A percentile compares a stretch with the other conserved stretches of the same genome.
Conservation (phyloP, 2,888 invertebrate species). For the Nasonovia ribisnigri region DNA sequence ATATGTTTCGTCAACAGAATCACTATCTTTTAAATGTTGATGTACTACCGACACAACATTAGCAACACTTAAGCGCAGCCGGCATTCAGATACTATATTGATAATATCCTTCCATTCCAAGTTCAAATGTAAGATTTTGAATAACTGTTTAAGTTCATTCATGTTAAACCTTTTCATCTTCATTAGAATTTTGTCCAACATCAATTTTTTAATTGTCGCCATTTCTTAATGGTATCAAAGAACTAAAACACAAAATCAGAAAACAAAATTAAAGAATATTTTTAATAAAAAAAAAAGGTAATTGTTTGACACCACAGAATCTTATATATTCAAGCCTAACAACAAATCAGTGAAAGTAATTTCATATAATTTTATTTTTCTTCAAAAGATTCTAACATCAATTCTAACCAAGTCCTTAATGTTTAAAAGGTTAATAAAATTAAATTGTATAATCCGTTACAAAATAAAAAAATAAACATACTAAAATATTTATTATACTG, state of each 20-base stretch:
- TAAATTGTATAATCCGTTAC: neutral
- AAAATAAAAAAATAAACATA: neutral
- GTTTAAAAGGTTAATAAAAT: neutral
- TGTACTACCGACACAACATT: slow-evolving; percentile 38
- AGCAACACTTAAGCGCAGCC: slow-evolving; percentile 24
- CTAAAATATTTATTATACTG: neutral
- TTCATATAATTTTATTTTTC: neutral
- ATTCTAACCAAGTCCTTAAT: neutral
- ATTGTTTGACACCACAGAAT: neutral
- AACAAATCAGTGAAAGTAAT: neutral
- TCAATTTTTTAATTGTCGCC: slow-evolving; percentile 24
- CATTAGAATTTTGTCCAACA: slow-evolving; percentile 37
- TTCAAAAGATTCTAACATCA: neutral
- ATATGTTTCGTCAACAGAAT: slow-evolving; percentile 25
- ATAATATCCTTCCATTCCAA: slow-evolving; percentile 53
- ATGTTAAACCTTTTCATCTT: slow-evolving; percentile 53
- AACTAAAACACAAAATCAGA: slow-evolving; percentile 1
- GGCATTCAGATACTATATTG: neutral
- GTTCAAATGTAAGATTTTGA: slow-evolving; percentile 42
- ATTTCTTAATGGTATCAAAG: neutral
- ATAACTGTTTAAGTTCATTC: slow-evolving; percentile 37
- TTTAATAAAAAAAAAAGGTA: neutral
- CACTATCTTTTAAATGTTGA: neutral
- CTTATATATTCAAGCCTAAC: neutral
- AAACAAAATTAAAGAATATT: neutral